These are phyloP conservation scores for Corbicula japonica DNA, from an alignment of 2,888 invertebrate genomes.

Conservation along the genomic window DNA sequence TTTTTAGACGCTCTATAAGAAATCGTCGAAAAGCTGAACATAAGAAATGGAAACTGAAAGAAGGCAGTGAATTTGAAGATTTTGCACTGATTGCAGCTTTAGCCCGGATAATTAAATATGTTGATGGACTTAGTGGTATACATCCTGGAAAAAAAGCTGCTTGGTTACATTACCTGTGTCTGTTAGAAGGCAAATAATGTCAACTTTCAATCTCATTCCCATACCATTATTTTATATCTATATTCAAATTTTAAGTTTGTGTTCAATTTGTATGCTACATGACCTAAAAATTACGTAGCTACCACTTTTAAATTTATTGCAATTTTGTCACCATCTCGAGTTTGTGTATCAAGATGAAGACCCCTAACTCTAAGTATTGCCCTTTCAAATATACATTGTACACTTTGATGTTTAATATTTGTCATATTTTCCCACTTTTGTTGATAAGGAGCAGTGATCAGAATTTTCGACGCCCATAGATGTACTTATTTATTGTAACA, in stretches of 20 bases:
- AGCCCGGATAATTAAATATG: conserved; percentile 89
- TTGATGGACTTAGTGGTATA: conserved; percentile 88
- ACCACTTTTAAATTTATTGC: too few relatives aligned
- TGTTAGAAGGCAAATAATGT: not conserved
- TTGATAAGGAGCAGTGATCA: too few relatives aligned
- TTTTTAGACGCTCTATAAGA: conserved; percentile 88
- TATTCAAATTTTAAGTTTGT: not conserved
- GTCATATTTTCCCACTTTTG: too few relatives aligned
- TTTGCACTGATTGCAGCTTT: conserved; percentile 89
- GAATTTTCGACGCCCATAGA: too few relatives aligned
- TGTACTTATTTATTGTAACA: too few relatives aligned
- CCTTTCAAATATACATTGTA: too few relatives aligned
- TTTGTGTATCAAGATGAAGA: too few relatives aligned
- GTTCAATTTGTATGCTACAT: not conserved
- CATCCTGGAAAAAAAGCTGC: not conserved
- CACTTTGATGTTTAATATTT: too few relatives aligned
- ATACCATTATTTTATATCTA: not conserved
- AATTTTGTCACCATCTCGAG: too few relatives aligned
- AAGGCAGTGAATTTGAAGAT: conserved; percentile 96
- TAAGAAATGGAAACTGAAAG: conserved; percentile 94
- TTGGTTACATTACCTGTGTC: not conserved
- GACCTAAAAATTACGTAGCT: not conserved
- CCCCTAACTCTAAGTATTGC: too few relatives aligned
- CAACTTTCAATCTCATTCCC: not conserved
- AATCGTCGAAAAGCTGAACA: conserved; percentile 94